Evolutionary conservation across 2,113 vertebrate species (phyloP).

Genomic region (Canis aureus): DNA sequence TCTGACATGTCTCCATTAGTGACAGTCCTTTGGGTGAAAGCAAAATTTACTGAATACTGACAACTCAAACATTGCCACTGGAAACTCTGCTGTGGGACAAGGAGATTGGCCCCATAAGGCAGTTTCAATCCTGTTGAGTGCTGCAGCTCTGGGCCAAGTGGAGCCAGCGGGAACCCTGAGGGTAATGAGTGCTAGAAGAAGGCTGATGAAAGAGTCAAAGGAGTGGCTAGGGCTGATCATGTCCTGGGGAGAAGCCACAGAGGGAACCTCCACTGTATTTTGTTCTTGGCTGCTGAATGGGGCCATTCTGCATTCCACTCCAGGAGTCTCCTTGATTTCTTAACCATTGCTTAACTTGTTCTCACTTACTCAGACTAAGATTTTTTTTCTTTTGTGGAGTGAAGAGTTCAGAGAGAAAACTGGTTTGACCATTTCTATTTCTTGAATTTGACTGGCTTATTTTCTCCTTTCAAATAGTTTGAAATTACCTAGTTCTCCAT

Average conservation of each 20-base stretch:
- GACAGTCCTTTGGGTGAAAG: background rate
- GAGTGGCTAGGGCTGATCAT: background rate
- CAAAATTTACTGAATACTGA: background rate
- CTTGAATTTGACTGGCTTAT: background rate
- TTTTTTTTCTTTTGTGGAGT: background rate
- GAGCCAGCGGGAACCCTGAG: background rate
- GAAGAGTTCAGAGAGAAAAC: constrained; percentile 49
- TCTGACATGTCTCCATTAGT: background rate
- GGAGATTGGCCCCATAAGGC: background rate
- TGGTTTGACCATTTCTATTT: constrained; percentile 42
- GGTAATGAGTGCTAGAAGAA: background rate
- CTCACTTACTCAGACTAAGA: background rate
- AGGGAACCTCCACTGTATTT: background rate
- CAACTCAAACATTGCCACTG: background rate
- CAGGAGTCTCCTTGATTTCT: constrained; percentile 27
- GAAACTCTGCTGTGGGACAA: background rate
- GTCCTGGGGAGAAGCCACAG: background rate
- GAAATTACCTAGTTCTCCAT: constrained; percentile 2
- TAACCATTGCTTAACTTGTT: background rate
- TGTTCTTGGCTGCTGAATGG: background rate
- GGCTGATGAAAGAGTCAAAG: background rate
- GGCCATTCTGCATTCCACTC: background rate
- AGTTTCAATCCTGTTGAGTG: background rate
- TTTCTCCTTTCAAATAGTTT: constrained; percentile 24
- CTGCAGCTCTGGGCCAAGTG: background rate